Evolutionary conservation across 2,888 invertebrate species (phyloP).

Genomic region (Oscheius onirici): DNA sequence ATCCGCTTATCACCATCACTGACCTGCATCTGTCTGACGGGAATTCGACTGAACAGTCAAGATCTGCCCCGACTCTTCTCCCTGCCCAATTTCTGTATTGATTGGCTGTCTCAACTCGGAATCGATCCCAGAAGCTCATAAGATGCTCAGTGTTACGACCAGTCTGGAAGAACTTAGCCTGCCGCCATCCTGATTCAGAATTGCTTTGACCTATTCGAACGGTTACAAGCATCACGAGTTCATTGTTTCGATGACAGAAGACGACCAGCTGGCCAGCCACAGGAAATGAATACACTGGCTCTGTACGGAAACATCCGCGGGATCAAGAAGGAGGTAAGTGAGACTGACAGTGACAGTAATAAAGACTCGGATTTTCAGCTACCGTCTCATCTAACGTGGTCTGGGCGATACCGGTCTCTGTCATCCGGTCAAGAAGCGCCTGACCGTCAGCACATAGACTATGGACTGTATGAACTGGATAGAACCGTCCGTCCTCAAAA

Average conservation of each 20-base stretch:
- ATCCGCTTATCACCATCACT: conserved; percentile 31
- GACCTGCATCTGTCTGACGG: conserved; percentile 39
- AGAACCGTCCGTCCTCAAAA: background rate
- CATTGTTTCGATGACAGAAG: background rate
- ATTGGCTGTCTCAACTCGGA: conserved; percentile 41
- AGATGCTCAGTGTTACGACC: no score
- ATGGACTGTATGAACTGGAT: background rate
- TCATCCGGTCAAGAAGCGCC: background rate
- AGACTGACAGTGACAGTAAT: no score
- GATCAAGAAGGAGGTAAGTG: background rate
- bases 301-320: background rate
- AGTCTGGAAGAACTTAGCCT: background rate
- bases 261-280: background rate
- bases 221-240: background rate
- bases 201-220: background rate
- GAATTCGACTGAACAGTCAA: conserved; percentile 36
- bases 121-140: background rate
- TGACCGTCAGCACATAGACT: background rate
- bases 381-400: background rate
- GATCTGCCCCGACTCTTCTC: conserved; percentile 22
- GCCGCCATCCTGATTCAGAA: background rate
- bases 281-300: background rate
- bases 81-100: conserved; percentile 32
- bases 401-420: background rate
- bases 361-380: background rate